Evolutionary conservation across 2,113 vertebrate species (phyloP).

Genomic region (Chitala chitala): DNA sequence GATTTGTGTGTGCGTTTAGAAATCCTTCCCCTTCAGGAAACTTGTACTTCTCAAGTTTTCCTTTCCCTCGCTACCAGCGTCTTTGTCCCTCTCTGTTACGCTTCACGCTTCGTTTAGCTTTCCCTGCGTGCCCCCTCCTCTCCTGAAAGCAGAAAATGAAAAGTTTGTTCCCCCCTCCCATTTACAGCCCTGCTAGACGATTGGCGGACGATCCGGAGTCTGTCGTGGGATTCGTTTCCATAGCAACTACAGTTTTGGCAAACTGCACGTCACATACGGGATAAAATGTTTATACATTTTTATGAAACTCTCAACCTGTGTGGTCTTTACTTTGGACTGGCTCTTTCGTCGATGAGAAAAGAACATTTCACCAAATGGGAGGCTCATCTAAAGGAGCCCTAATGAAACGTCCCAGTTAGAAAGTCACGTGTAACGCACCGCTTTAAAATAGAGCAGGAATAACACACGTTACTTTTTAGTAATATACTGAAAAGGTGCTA

Average conservation of each 20-base stretch:
- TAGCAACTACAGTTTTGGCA: conserved; percentile 38
- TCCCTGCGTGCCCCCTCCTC: conserved; percentile 50
- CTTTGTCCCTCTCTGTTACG: conserved; percentile 62
- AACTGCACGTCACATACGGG: conserved; percentile 38
- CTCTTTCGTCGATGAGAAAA: conserved; percentile 33
- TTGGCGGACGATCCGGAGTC: conserved; percentile 53
- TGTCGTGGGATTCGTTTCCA: conserved; percentile 47
- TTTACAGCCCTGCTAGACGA: conserved; percentile 49
- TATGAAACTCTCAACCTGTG: conserved; percentile 48
- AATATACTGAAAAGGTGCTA: conserved; percentile 29
- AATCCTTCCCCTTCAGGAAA: conserved; percentile 12
- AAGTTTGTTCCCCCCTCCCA: conserved; percentile 30
- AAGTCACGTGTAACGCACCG: conserved; percentile 50
- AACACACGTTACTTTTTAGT: conserved; percentile 47
- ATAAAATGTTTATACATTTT: conserved; percentile 50
- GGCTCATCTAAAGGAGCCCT: conserved; percentile 19
- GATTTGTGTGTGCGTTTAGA: conserved; percentile 27
- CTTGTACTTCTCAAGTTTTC: conserved; percentile 28
- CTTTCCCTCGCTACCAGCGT: conserved; percentile 38
- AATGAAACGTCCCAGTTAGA: conserved; percentile 46
- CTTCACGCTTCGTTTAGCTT: conserved; percentile 63
- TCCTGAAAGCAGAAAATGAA: conserved; percentile 51
- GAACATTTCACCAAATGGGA: conserved; percentile 17
- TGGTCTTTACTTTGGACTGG: conserved; percentile 42
- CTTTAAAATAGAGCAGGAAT: conserved; percentile 32